Evolutionary conservation across 2,113 vertebrate genomes (phyloP).

Genomic region (Rhegmatorhina hoffmannsi): DNA sequence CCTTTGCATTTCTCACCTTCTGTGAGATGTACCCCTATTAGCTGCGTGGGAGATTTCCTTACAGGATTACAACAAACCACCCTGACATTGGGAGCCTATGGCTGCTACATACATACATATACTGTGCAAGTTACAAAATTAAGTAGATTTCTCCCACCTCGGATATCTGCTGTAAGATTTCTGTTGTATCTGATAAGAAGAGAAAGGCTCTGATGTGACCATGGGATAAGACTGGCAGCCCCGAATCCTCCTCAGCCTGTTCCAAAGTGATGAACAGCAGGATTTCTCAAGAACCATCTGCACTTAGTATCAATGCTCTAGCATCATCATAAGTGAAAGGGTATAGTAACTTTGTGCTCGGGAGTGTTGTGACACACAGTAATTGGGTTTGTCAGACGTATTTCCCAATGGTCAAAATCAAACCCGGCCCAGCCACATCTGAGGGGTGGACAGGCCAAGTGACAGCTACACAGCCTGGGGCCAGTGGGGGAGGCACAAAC

Average conservation of each 20-base stretch:
- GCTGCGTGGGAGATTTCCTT: background rate
- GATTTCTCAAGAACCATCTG: background rate
- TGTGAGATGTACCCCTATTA: background rate
- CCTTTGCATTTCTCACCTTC: background rate
- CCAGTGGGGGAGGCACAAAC: accelerated
- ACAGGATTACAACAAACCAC: background rate
- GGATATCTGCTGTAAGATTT: background rate
- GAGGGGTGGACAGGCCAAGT: accelerated
- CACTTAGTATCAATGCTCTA: background rate
- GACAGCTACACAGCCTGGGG: background rate
- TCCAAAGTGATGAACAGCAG: background rate
- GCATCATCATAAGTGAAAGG: background rate
- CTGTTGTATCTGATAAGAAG: background rate
- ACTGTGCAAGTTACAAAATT: background rate
- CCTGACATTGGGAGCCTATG: accelerated
- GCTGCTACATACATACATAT: background rate
- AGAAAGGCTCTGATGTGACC: background rate
- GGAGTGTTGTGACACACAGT: background rate
- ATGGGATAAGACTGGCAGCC: background rate
- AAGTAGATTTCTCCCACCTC: background rate
- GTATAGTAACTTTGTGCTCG: accelerated
- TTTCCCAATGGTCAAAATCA: background rate
- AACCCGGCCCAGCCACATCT: background rate
- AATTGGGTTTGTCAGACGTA: background rate
- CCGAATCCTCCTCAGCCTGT: accelerated